Evolutionary conservation across 2,888 invertebrate species (phyloP).

Genomic region (Sarcophaga rosellei): DNA sequence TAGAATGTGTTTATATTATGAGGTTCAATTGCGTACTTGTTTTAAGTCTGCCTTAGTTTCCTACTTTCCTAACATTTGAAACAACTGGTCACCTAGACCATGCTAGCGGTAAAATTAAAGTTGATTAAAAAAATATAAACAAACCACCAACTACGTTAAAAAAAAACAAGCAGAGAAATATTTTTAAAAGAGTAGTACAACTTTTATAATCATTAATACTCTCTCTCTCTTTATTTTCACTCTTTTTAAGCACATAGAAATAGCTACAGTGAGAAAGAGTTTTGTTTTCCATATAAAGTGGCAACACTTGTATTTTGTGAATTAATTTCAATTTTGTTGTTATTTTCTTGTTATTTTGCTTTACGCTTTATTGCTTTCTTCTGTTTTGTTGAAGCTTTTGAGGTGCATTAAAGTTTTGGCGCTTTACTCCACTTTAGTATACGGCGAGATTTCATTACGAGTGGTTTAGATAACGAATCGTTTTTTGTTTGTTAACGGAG

Average conservation of each 20-base stretch:
- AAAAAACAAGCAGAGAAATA: background rate
- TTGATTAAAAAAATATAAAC: too few species aligned
- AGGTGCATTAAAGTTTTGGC: conserved; percentile 55
- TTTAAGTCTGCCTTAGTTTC: too few species aligned
- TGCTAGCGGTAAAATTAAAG: too few species aligned
- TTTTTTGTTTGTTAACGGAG: conserved; percentile 24
- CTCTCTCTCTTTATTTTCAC: background rate
- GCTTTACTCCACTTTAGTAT: conserved; percentile 52
- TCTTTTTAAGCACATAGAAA: background rate
- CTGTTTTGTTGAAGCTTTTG: conserved; percentile 34
- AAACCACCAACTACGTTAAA: too few species aligned
- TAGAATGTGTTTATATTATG: too few species aligned
- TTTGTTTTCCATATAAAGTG: conserved; percentile 24
- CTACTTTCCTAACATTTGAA: too few species aligned
- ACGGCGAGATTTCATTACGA: conserved; percentile 55
- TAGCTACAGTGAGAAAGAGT: background rate
- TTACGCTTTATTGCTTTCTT: conserved; percentile 6
- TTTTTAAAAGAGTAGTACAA: background rate
- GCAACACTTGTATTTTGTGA: background rate
- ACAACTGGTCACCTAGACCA: too few species aligned
- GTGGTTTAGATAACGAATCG: conserved; percentile 12
- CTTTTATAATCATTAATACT: background rate
- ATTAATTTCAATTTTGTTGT: background rate
- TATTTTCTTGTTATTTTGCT: background rate
- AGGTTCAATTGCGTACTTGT: too few species aligned